Evolutionary conservation across 2,113 vertebrate genomes (phyloP), one percentile per base, ranked within the genome.

Genomic region (Pipra filicauda): DNA sequence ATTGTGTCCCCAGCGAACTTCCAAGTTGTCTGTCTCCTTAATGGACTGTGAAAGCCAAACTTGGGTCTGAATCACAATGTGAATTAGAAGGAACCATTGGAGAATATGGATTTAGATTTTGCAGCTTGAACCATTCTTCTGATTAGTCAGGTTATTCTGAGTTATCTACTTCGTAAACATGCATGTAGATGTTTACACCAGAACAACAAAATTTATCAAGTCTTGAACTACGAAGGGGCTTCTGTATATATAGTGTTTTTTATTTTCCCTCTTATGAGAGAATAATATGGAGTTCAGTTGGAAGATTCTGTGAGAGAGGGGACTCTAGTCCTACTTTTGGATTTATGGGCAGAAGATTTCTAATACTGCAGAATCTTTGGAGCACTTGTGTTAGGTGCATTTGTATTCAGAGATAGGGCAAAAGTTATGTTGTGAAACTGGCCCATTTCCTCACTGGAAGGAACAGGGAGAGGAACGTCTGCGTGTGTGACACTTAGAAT

Each of bases 1-100:
- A 88, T 22, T 22, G 7, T 81, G 76, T 94, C 95, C 88, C 85
- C 41, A 81, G 88, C 0, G 1, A 91, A 91, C 79, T 86, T 95
- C 2, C 5, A 41, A 93, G 85, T 84, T 88, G 39, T 85, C 54
- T 85, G n/a, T 92, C 41, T 89, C n/a, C 76, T 79, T 92, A 92
- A 93, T 79, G 73, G 83, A 72, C 76, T 91, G 83, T 64, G 62
- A 94, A 92, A 94, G 49, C 76, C 49, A 86, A 91, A 91, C 69
- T 17, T 65, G 52, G 27, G 4, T 67, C 48, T 94, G 83, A 84
- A 78, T 89, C 76, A 43, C 52, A 23, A 27, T 65, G 19, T 61
- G 62, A 89, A 89, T 16, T 51, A 30, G 61, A 84, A 89, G 54
- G 61, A 71, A 26, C 58, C 22, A 15, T 26, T 52, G 37, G 30